These are phyloP conservation scores for Aphaenogaster rudis DNA, from an alignment of 1,140 invertebrate genomes.

Conservation along the genomic window DNA sequence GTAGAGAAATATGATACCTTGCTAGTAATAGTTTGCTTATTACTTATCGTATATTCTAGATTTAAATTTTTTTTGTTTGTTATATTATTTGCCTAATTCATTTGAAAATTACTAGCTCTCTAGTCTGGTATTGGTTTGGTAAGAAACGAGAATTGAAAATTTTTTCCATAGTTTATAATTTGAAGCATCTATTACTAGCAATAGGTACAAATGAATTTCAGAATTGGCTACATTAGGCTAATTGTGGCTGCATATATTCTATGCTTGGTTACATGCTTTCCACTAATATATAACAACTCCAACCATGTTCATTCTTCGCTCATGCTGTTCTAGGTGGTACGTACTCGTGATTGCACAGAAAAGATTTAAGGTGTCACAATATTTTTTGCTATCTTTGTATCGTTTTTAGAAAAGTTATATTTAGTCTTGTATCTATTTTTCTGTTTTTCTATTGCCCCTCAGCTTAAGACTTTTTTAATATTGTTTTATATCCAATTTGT, in stretches of 20 bases:
- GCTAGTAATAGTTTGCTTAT: slow-evolving; percentile 45
- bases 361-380: slow-evolving; percentile 64
- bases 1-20: slow-evolving; percentile 44
- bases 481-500: neutral
- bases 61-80: neutral
- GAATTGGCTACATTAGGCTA: slow-evolving; percentile 79
- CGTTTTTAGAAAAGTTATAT: slow-evolving; percentile 34
- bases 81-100: neutral
- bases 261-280: slow-evolving; percentile 85
- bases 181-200: slow-evolving; percentile 64
- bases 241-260: slow-evolving; percentile 84
- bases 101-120: neutral
- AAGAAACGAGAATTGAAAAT: neutral
- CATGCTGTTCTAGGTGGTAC: slow-evolving; percentile 83
- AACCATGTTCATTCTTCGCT: slow-evolving; percentile 83
- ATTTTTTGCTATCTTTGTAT: slow-evolving; percentile 23
- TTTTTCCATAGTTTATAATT: neutral
- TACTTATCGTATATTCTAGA: neutral
- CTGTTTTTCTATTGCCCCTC: neutral
- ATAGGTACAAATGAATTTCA: slow-evolving; percentile 67
- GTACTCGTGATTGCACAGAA: slow-evolving; percentile 79
- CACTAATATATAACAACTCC: slow-evolving; percentile 84
- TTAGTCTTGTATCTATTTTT: slow-evolving; percentile 22
- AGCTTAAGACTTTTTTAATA: neutral
- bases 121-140: neutral